Evolutionary conservation across 2,113 vertebrate species (phyloP).

Genomic region (Trachemys scripta): DNA sequence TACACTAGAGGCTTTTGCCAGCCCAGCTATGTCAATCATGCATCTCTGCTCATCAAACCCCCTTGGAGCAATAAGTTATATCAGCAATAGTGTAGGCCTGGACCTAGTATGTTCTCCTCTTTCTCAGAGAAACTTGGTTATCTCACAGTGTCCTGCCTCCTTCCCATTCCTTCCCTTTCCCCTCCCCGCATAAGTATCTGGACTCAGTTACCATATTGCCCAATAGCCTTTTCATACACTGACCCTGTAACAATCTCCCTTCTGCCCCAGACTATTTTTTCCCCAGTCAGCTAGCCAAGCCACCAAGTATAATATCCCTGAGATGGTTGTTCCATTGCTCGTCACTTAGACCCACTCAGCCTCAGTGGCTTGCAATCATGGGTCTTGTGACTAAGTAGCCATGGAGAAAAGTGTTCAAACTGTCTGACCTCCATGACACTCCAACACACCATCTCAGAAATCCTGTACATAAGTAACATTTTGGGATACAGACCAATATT

Average conservation of each 20-base stretch:
- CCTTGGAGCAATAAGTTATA: too few relatives aligned
- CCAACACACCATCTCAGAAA: neutral
- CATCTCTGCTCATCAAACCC: too few relatives aligned
- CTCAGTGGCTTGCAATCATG: neutral
- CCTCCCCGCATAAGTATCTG: too few relatives aligned
- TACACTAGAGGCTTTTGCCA: too few relatives aligned
- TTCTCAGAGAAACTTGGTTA: too few relatives aligned
- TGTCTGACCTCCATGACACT: neutral
- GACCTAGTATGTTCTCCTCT: too few relatives aligned
- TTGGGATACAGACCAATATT: neutral
- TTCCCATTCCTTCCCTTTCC: too few relatives aligned
- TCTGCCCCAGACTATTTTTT: neutral
- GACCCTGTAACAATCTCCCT: neutral
- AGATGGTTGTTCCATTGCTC: neutral
- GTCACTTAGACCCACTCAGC: neutral
- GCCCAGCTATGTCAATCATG: too few relatives aligned
- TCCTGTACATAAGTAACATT: neutral
- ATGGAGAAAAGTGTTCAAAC: neutral
- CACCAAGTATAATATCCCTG: neutral
- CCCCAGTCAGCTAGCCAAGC: neutral
- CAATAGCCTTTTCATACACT: too few relatives aligned
- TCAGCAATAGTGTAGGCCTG: too few relatives aligned
- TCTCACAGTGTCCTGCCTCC: too few relatives aligned
- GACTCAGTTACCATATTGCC: too few relatives aligned
- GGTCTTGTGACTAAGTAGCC: neutral